A percentile compares a stretch with the other conserved stretches of the same genome.
These are phyloP conservation scores for Dorcus parallelipipedus DNA, from an alignment of 2,888 invertebrate species.

Conservation along the genomic window DNA sequence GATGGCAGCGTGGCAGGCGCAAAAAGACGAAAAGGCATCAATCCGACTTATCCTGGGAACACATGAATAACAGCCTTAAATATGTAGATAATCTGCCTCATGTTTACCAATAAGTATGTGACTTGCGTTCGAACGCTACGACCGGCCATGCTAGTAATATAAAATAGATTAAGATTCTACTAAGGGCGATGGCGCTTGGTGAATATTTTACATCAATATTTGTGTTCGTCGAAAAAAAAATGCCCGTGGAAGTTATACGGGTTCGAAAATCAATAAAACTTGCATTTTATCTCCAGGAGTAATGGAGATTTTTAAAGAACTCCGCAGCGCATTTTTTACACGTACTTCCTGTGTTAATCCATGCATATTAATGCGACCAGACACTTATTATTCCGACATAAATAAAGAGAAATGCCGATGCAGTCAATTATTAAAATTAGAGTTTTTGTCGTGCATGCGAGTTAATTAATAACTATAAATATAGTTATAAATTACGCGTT, in stretches of 20 bases:
- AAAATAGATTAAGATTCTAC: constrained; percentile 2
- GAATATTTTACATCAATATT: not conserved
- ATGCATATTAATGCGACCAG: not conserved
- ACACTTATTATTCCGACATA: no score
- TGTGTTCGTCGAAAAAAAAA: not conserved
- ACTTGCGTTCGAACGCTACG: constrained; percentile 17
- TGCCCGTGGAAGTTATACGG: no score
- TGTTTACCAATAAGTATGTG: constrained; percentile 29
- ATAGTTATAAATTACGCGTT: no score
- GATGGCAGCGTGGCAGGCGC: not conserved
- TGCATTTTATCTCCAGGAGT: not conserved
- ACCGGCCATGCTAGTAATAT: not conserved
- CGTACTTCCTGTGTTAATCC: not conserved
- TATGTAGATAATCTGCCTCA: constrained; percentile 29
- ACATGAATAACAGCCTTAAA: constrained; percentile 27
- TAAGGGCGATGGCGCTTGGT: not conserved
- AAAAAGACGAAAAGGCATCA: constrained; percentile 21
- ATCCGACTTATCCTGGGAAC: constrained; percentile 23
- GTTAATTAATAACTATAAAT: no score
- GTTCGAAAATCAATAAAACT: no score
- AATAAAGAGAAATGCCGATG: no score
- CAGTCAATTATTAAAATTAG: no score
- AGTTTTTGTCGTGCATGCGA: no score
- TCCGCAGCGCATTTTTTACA: not conserved
- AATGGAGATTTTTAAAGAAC: not conserved